Evolutionary conservation across 2,888 invertebrate species (phyloP).

Genomic region (Andrena haemorrhoa): DNA sequence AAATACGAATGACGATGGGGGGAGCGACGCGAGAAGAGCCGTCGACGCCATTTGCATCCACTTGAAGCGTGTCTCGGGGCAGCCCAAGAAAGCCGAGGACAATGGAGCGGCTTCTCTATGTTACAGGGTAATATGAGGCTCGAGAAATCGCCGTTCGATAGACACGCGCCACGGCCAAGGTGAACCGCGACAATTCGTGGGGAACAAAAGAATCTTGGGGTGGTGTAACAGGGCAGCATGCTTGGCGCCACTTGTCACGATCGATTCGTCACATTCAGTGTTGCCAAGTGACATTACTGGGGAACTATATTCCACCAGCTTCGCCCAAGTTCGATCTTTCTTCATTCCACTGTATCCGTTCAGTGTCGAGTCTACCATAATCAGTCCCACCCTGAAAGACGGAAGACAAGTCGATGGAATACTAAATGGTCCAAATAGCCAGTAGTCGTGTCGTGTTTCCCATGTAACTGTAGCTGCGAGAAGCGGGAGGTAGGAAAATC

Average conservation of each 20-base stretch:
- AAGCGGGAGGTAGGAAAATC: not conserved
- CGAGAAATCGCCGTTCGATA: slow-evolving; percentile 75
- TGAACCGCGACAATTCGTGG: slow-evolving; percentile 68
- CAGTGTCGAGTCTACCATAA: too few relatives aligned
- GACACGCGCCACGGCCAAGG: slow-evolving; percentile 50
- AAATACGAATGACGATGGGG: not conserved
- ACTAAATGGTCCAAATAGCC: too few relatives aligned
- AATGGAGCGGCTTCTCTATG: slow-evolving; percentile 84
- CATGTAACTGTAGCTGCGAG: too few relatives aligned
- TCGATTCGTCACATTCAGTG: slow-evolving; percentile 54
- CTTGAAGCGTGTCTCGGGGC: slow-evolving; percentile 73
- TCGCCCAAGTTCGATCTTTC: not conserved
- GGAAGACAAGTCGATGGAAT: too few relatives aligned
- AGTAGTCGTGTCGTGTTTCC: too few relatives aligned
- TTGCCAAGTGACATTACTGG: not conserved
- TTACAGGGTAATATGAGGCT: slow-evolving; percentile 83
- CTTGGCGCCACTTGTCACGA: slow-evolving; percentile 39
- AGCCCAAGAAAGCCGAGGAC: slow-evolving; percentile 83
- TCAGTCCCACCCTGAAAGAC: too few relatives aligned
- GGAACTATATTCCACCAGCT: not conserved
- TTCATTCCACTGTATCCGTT: not conserved
- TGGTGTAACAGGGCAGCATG: slow-evolving; percentile 82
- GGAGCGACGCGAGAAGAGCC: not conserved
- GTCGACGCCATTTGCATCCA: not conserved
- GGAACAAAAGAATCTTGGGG: slow-evolving; percentile 84